Evolutionary conservation across 2,797 vertebrate genomes (phyloP), one percentile per base, ranked within the genome.

Genomic region (Coilia nasus): DNA sequence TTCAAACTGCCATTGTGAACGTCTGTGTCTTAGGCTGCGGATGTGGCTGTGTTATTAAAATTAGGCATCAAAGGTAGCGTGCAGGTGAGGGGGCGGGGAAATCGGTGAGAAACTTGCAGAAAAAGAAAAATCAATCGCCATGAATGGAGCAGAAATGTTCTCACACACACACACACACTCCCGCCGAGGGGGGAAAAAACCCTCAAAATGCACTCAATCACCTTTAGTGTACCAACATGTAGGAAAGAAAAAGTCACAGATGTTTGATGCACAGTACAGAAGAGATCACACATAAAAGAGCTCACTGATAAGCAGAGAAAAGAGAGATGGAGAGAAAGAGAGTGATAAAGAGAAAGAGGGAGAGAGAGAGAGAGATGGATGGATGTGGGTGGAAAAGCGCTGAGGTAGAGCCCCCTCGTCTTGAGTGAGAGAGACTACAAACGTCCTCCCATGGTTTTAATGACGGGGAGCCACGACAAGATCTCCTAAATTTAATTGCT

Each of bases 401-500:
- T 87, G 67, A 75, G 67, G 67, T 75, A 75, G 67, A 75, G 17
- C 31, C 46, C 46, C 46, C 46, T 47, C 7, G 31, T 0, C 5
- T 15, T 5, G 31, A 35, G 67, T 19, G 67, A 15, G 7, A 41
- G 67, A 17, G 67, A 28, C 67, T 41, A 28, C 3, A 75, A 28
- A 28, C 67, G 31, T 75, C 67, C 87, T 88, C 90, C 89, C 82
- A 88, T 89, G 64, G 84, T 89, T 93, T 93, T 90, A 92, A 92
- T 94, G 91, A 93, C 88, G 85, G 91, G 90, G 88, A 89, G 87
- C 87, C 89, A 91, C 90, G 91, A 92, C 90, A 89, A 93, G 91
- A 92, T 93, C 91, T 93, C 89, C 92, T 88, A 86, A 93, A 93
- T 93, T 90, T 93, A 94, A 93, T 92, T 92, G 90, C 93, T 84